Conservation (phyloP, 1,140 invertebrate species). For the Melanaphis sacchari region DNA sequence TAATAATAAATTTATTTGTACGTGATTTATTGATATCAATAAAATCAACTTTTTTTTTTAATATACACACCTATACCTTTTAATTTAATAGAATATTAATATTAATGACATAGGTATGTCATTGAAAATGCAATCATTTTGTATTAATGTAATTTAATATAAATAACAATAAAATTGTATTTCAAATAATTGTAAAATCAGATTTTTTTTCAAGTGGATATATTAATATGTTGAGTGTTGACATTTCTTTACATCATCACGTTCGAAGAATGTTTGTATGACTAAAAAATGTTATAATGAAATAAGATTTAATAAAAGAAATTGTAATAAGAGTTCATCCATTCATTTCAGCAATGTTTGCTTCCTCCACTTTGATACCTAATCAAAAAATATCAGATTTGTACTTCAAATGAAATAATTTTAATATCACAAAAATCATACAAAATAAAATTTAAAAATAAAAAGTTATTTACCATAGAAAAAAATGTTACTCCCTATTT, state of each 20-base stretch:
- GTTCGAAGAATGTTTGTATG: background rate
- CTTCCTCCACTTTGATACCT: background rate
- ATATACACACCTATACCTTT: background rate
- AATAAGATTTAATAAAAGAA: background rate
- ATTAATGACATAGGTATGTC: background rate
- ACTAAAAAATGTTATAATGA: conserved; percentile 18
- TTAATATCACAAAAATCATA: background rate
- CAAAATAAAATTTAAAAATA: background rate
- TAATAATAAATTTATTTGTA: background rate
- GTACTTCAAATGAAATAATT: background rate
- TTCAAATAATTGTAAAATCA: background rate
- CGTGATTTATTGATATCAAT: background rate
- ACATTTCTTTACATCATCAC: background rate
- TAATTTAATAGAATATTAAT: conserved; percentile 1
- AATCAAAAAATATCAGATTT: conserved; percentile 28
- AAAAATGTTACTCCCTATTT: background rate
- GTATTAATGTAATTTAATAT: background rate
- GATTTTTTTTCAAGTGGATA: background rate
- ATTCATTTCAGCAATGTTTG: background rate
- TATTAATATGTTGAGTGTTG: background rate
- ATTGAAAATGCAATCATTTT: background rate
- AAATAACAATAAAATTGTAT: background rate
- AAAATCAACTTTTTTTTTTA: background rate
- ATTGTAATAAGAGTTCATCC: background rate
- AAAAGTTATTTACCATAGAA: background rate